These are phyloP conservation scores for Hassar affinis DNA, from an alignment of 2,113 vertebrate genomes.

Conservation along the genomic window DNA sequence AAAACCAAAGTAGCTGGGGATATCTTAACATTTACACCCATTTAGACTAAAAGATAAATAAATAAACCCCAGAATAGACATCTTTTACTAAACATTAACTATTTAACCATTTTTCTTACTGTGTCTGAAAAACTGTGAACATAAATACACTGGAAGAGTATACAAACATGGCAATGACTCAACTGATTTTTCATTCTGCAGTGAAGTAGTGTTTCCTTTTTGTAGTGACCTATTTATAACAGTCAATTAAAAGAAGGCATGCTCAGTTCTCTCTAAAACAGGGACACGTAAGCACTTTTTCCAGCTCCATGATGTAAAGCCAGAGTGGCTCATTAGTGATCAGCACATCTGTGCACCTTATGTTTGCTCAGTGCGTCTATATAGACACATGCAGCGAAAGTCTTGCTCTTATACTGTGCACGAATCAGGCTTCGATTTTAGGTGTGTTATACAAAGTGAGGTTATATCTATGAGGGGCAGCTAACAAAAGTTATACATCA, in stretches of 20 bases:
- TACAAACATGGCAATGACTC: not conserved
- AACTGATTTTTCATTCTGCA: not conserved
- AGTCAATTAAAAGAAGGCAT: slow-evolving; percentile 16
- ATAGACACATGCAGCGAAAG: not conserved
- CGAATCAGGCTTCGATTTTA: not conserved
- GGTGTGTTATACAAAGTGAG: not conserved
- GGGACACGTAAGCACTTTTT: slow-evolving; percentile 3
- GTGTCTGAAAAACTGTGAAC: not conserved
- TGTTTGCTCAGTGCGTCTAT: slow-evolving; percentile 5
- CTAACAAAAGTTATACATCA: not conserved
- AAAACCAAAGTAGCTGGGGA: not conserved
- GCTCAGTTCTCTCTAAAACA: not conserved
- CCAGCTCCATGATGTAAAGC: slow-evolving; percentile 25
- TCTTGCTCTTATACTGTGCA: not conserved
- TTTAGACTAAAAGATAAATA: not conserved
- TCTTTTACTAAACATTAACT: not conserved
- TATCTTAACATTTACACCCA: not conserved
- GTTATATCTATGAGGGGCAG: not conserved
- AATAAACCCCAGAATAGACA: not conserved
- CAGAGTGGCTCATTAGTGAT: slow-evolving; percentile 36
- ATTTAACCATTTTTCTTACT: not conserved
- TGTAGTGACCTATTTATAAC: slow-evolving; percentile 15
- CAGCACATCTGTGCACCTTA: slow-evolving; percentile 52
- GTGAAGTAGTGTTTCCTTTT: not conserved
- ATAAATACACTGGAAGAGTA: not conserved